A percentile compares a stretch with the other conserved stretches of the same genome.
Evolutionary conservation across 37 sponge, comb jelly and placozoan species (phyloP).

Genomic region (Diacarnus erythraeanus): DNA sequence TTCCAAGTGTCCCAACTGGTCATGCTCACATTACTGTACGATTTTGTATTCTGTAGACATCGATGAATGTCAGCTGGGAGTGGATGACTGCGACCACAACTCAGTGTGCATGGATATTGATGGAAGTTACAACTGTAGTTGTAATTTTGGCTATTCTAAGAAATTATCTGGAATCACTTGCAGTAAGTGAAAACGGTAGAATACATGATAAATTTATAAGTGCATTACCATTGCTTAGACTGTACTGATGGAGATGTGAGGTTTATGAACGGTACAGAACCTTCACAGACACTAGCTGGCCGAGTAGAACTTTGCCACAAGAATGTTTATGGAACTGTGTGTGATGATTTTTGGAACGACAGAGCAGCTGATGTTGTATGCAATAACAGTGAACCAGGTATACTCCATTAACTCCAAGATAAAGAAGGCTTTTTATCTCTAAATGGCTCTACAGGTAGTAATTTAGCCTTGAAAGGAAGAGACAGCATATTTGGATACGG

Average conservation of each 20-base stretch:
- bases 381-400: neutral
- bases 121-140: slow-evolving; percentile 25
- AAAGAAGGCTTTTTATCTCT: slow-evolving; percentile 24
- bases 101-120: slow-evolving; percentile 7
- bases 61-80: slow-evolving; percentile 6
- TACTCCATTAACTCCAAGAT: no score
- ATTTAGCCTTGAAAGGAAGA: neutral
- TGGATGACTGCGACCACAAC: neutral
- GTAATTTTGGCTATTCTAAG: slow-evolving; percentile 8
- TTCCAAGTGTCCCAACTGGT: no score
- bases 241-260: slow-evolving; percentile 25
- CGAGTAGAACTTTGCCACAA: slow-evolving; percentile 21
- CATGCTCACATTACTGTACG: neutral
- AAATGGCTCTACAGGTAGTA: neutral
- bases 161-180: slow-evolving; percentile 5
- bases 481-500: neutral
- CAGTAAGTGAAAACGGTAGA: neutral
- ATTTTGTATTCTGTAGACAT: slow-evolving; percentile 6
- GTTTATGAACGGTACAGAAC: slow-evolving; percentile 10
- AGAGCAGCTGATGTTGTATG: slow-evolving; percentile 21
- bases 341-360: slow-evolving; percentile 22
- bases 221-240: neutral
- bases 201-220: neutral
- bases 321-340: slow-evolving; percentile 20
- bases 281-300: neutral